Evolutionary conservation across 1,140 invertebrate species (phyloP).

Genomic region (Triops cancriformis): DNA sequence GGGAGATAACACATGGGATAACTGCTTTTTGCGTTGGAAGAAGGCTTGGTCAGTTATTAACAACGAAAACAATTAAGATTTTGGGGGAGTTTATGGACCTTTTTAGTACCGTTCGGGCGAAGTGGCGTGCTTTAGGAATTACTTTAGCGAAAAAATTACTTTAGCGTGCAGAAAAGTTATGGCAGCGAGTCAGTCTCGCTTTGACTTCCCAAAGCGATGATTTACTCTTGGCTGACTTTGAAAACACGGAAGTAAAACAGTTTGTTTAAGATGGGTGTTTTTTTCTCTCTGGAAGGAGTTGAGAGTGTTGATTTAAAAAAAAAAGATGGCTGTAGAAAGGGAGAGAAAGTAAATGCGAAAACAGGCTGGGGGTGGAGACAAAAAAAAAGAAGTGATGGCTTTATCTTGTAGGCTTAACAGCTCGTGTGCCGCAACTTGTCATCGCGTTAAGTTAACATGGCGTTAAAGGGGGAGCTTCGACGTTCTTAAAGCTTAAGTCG

Average conservation of each 20-base stretch:
- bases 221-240: background rate
- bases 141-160: background rate
- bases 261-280: background rate
- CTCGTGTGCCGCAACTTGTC: slow-evolving; percentile 1
- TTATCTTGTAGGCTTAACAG: slow-evolving; percentile 10
- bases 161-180: too few relatives aligned
- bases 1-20: too few relatives aligned
- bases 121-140: background rate
- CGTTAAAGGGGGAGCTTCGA: background rate
- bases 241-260: background rate
- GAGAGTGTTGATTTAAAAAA: background rate
- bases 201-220: background rate
- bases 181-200: background rate
- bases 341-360: background rate
- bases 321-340: background rate
- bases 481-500: too few relatives aligned
- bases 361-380: background rate
- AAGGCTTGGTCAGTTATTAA: background rate
- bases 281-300: background rate
- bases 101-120: background rate
- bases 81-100: background rate
- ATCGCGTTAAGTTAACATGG: slow-evolving; percentile 13
- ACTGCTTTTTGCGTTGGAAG: background rate
- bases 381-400: background rate
- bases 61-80: background rate